A percentile compares a stretch with the other conserved stretches of the same genome.
Evolutionary conservation across 2,797 vertebrate species (phyloP).

Genomic region (Pangasius macronema): DNA sequence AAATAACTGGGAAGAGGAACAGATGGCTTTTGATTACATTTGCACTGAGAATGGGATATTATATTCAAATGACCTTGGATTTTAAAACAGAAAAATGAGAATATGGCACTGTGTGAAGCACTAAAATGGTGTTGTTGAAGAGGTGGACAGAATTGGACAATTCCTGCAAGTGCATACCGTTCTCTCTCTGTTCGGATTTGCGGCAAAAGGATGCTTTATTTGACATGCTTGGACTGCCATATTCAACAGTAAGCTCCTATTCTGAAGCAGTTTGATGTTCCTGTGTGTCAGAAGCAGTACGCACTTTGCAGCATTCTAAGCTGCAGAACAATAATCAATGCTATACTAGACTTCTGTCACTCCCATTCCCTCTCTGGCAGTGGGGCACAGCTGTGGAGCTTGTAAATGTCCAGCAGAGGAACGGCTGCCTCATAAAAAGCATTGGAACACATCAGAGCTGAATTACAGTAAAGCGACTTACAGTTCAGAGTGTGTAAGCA

Average conservation of each 20-base stretch:
- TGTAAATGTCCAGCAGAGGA: conserved; percentile 49
- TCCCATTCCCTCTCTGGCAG: conserved; percentile 42
- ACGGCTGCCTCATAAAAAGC: conserved; percentile 43
- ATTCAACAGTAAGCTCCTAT: not conserved
- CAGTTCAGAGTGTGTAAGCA: conserved; percentile 17
- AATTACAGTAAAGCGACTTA: conserved; percentile 34
- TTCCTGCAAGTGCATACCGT: not conserved
- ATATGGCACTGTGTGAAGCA: not conserved
- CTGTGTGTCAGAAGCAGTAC: not conserved
- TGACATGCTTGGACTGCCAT: not conserved
- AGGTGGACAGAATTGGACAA: not conserved
- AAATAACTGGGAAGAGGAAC: conserved; percentile 37
- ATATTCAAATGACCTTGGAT: conserved; percentile 31
- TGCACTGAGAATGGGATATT: conserved; percentile 22
- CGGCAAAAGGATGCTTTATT: not conserved
- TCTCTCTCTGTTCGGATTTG: not conserved
- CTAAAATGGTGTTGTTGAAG: not conserved
- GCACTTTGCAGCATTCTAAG: conserved; percentile 8
- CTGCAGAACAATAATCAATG: conserved; percentile 31
- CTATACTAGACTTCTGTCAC: conserved; percentile 33
- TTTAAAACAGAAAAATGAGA: not conserved
- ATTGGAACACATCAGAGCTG: conserved; percentile 31
- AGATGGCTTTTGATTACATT: conserved; percentile 55
- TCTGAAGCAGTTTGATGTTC: not conserved
- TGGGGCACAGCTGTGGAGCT: conserved; percentile 49